Conservation (phyloP, 1,140 invertebrate genomes). For the Rhopalosiphum maidis region DNA sequence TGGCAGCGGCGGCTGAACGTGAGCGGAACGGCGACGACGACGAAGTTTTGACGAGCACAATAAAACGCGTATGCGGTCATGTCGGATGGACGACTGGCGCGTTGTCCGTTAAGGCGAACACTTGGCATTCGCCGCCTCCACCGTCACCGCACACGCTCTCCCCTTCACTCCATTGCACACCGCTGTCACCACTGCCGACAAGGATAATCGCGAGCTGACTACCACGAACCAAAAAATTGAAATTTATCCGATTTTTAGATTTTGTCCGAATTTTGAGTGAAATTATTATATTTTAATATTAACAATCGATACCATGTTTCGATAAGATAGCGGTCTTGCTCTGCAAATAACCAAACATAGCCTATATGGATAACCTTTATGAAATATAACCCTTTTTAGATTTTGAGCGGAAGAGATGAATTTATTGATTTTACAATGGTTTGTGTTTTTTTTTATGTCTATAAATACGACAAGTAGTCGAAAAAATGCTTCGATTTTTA, state of each 20-base stretch:
- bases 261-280: background rate
- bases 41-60: background rate
- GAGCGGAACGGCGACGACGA: background rate
- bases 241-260: background rate
- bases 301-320: no score
- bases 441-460: no score
- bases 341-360: no score
- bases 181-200: background rate
- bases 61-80: background rate
- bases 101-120: background rate
- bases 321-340: no score
- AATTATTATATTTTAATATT: no score
- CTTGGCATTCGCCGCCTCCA: background rate
- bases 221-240: background rate
- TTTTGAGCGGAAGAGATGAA: no score
- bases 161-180: background rate
- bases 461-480: no score
- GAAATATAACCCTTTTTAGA: no score
- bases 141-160: background rate
- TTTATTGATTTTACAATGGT: no score
- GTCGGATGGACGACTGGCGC: conserved; percentile 27
- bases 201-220: background rate
- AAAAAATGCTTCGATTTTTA: no score
- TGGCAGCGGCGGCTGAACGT: background rate
- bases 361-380: no score